Percentiles rank a stretch among this genome's conserved stretches.
Evolutionary conservation across 2,888 invertebrate species (phyloP).

Genomic region (Mycalesis mineus): DNA sequence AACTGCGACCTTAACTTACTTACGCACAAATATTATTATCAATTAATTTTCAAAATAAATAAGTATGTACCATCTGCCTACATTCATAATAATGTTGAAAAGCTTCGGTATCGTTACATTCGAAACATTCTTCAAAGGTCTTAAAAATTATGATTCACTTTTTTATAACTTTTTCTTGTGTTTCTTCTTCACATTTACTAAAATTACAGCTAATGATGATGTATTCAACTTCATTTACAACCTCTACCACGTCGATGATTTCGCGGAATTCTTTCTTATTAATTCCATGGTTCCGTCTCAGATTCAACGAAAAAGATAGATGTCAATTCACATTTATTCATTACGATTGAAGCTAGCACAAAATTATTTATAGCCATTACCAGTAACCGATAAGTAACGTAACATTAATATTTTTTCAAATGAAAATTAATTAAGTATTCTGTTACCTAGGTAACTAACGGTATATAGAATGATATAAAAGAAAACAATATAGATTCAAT

Average conservation of each 20-base stretch:
- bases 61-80: no score
- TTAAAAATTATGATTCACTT: neutral
- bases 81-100: neutral
- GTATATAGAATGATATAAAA: no score
- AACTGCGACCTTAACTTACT: no score
- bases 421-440: no score
- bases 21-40: neutral
- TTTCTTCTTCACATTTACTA: neutral
- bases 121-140: neutral
- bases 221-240: constrained; percentile 3
- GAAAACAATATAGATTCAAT: no score
- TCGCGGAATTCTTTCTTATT: constrained; percentile 18
- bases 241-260: neutral
- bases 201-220: constrained; percentile 9
- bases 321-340: no score
- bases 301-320: neutral
- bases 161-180: constrained; percentile 5
- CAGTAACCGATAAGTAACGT: no score
- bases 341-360: no score
- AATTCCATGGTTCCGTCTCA: constrained; percentile 19
- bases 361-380: no score
- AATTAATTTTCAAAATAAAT: neutral
- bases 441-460: no score
- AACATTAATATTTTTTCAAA: no score
- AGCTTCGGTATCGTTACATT: neutral